Conservation (phyloP, 2,888 invertebrate genomes). For the Andricus curvator region DNA sequence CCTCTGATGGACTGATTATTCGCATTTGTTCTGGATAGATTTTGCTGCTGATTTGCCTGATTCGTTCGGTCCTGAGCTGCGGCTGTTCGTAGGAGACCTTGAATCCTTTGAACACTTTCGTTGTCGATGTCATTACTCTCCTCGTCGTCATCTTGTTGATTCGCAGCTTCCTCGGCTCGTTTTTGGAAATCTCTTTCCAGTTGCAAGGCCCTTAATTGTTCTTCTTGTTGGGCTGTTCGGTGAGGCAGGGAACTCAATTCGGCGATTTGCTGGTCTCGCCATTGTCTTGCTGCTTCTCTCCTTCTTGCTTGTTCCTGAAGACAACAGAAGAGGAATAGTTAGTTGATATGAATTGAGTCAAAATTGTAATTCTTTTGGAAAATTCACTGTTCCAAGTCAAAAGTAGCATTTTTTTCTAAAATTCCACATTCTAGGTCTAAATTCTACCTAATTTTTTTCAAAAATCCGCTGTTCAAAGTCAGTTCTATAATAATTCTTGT, state of each 20-base stretch:
- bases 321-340: neutral
- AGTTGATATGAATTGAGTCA: too few relatives aligned
- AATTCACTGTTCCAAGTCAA: too few relatives aligned
- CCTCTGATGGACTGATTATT: slow-evolving; percentile 70
- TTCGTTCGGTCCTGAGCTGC: slow-evolving; percentile 70
- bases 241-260: slow-evolving; percentile 86
- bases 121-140: slow-evolving; percentile 77
- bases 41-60: slow-evolving; percentile 61
- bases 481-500: too few relatives aligned
- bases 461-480: too few relatives aligned
- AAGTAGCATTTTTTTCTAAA: too few relatives aligned
- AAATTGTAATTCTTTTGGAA: too few relatives aligned
- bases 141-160: slow-evolving; percentile 85
- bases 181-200: slow-evolving; percentile 97
- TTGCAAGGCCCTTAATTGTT: slow-evolving; percentile 91
- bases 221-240: slow-evolving; percentile 89
- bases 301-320: slow-evolving; percentile 84
- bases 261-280: slow-evolving; percentile 92
- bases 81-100: slow-evolving; percentile 80
- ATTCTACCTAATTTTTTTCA: too few relatives aligned
- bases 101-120: slow-evolving; percentile 78
- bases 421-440: too few relatives aligned
- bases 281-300: slow-evolving; percentile 86
- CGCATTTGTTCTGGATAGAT: slow-evolving; percentile 63
- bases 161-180: slow-evolving; percentile 89